Base-by-base conservation (phyloP, 2,888 invertebrate species). In the Mellilla xanthometata region DNA sequence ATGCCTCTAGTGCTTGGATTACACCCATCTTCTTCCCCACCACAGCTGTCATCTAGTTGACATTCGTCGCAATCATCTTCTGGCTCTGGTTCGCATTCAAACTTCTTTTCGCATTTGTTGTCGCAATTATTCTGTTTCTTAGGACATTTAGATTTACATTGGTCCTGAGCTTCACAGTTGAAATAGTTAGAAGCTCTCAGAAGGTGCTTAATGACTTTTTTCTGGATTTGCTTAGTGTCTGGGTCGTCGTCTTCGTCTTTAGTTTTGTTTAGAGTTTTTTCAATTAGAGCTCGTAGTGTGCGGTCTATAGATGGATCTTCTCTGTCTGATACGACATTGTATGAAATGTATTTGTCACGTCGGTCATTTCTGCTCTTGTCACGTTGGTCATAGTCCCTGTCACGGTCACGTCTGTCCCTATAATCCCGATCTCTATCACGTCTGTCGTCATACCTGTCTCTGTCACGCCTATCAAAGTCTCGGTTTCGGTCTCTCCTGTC, bases 181-280 rank as follows among this genome's bases (percentile, higher is more conserved):
- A 73, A 38, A 9, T 62, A 63, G 6, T 56, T 60, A 2, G 52
- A 54, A 4, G 49, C 44, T 6, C 72, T 52, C 0, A 76, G 45
- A 0, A 76, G 55, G 35, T 58, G 66, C 39, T 65, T 71, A 2
- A 74, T 58, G 1, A 75, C 62, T 2, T 70, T 68, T 1, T 68
- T 59, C 38, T 64, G 50, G 2, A 65, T 48, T 3, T 38, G 39
- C 2, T 23, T 41, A 8, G 32, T 52, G 2, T 10, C 6, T 7
- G 19, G 10, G 10, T 34, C 32, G 34, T 30, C 27, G 8, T 27
- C 26, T 12, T 48, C 49, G 3, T 44, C 41, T 34, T 27, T 41
- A 2, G 23, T 31, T 11, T 39, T 24, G 2, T 26, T 13, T 10
- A 35, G 15, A 4, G 35, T 28, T 6, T 36, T 28, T 11, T 22